Evolutionary conservation across 2,888 invertebrate species (phyloP).

Genomic region (Idaea biselata): DNA sequence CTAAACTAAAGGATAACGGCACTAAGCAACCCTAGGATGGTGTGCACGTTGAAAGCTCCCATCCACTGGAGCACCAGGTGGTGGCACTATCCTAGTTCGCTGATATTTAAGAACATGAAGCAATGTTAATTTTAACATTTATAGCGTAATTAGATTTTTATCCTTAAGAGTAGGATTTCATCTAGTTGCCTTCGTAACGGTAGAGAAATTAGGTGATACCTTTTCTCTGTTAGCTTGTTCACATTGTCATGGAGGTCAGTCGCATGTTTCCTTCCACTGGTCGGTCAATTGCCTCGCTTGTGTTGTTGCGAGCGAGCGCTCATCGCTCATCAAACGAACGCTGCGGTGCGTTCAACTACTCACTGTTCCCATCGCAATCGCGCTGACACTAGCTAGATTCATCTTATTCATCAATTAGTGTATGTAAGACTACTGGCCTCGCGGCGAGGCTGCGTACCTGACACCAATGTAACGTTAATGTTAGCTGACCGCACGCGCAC

Average conservation of each 20-base stretch:
- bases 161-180: constrained; percentile 79
- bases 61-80: constrained; percentile 25
- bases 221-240: constrained; percentile 75
- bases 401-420: constrained; percentile 56
- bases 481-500: constrained; percentile 31
- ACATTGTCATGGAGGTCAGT: constrained; percentile 53
- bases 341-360: neutral
- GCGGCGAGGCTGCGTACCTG: constrained; percentile 69
- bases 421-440: constrained; percentile 57
- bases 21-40: constrained; percentile 48
- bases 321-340: constrained; percentile 8
- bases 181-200: constrained; percentile 79
- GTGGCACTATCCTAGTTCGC: constrained; percentile 40
- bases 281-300: constrained; percentile 69
- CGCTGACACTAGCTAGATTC: constrained; percentile 67
- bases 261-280: constrained; percentile 46
- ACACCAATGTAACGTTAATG: constrained; percentile 65
- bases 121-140: constrained; percentile 80
- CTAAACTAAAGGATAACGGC: constrained; percentile 59
- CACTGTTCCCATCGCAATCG: constrained; percentile 46
- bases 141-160: constrained; percentile 78
- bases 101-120: constrained; percentile 68
- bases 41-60: constrained; percentile 28
- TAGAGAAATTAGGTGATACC: constrained; percentile 76
- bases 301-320: constrained; percentile 43